phyloP scores from a whole-genome alignment of 2,888 invertebrate genomes.

The Melikaiella ostensackeni region DNA sequence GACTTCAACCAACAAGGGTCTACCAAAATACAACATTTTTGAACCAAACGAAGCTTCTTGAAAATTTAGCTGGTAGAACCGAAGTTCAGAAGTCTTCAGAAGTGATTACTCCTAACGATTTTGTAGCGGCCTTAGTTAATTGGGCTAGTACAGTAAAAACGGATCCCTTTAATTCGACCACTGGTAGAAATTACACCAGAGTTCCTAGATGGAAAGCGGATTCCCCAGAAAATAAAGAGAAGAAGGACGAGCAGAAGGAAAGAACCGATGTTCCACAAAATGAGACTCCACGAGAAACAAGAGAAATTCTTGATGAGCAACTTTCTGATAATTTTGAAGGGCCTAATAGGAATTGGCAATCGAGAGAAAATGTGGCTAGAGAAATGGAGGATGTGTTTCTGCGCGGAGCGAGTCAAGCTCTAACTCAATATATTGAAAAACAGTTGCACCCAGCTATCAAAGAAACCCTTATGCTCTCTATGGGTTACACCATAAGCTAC shows the following conservation, averaged over 20 bases:
- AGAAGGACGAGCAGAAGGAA: constrained; percentile 10
- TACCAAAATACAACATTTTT: neutral
- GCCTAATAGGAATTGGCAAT: constrained; percentile 66
- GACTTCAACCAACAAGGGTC: constrained; percentile 20
- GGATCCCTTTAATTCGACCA: neutral
- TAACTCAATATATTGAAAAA: constrained; percentile 90
- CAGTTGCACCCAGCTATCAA: constrained; percentile 91
- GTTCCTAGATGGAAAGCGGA: constrained; percentile 6
- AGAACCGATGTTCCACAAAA: constrained; percentile 39
- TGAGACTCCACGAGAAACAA: constrained; percentile 53
- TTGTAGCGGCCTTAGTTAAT: constrained; percentile 56
- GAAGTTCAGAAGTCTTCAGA: constrained; percentile 38
- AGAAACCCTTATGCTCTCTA: constrained; percentile 91
- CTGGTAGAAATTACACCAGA: neutral
- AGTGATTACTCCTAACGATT: constrained; percentile 61
- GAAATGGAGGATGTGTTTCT: constrained; percentile 93
- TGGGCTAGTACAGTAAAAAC: constrained; percentile 9
- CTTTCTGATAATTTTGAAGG: constrained; percentile 52
- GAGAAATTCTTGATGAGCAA: constrained; percentile 63
- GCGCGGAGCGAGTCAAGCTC: constrained; percentile 87
- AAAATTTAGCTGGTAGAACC: neutral
- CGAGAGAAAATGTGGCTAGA: constrained; percentile 82
- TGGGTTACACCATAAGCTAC: constrained; percentile 92
- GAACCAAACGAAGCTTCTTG: neutral
- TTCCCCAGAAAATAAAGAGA: neutral